Base-by-base conservation (phyloP, 2,888 invertebrate genomes). In the Heliconius ethilla region DNA sequence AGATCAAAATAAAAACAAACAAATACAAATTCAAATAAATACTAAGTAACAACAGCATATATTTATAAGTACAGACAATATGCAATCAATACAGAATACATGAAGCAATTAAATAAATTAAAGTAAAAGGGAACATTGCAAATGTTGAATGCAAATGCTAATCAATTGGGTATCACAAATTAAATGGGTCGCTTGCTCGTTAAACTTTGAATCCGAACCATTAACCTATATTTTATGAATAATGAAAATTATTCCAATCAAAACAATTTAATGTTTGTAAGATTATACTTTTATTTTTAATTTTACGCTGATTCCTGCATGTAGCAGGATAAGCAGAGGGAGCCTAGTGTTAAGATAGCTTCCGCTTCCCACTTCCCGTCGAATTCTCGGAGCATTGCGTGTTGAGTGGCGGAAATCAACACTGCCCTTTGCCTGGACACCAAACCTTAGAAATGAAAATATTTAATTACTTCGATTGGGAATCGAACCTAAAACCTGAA, bases 171-270 rank as follows among this genome's bases (percentile, higher is more conserved):
- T 55, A 33, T 59, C 55, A 25, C 59, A 72, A 72, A 72, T 72
- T 55, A 72, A 72, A 72, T 72, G 72, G 72, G 72, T 72, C 72
- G 59, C 55, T 59, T 33, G 59, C 72, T 72, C 59, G 72, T 72
- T 72, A 59, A 72, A 72, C 72, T 72, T 72, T 72, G 72, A 25
- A 72, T 72, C 15, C 33, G 15, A 37, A 72, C 59, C 25, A 72
- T 72, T 72, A 72, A 72, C 72, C 72, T 59, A 72, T 59, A 72
- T 70, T 70, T 51, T 59, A 59, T 59, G n/a, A 29, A 18, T 29
- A 62, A 69, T 37, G 66, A 75, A 63, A 70, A 51, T 72, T 55
- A 70, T n/a, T 72, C 11, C 59, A 33, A 59, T 59, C 55, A 33
- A 72, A 37, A n/a, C 22, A 51, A 51, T 65, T 40, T 69, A 3